phyloP scores from a whole-genome alignment of 2,888 invertebrate genomes.

The Mythimna albipuncta region DNA sequence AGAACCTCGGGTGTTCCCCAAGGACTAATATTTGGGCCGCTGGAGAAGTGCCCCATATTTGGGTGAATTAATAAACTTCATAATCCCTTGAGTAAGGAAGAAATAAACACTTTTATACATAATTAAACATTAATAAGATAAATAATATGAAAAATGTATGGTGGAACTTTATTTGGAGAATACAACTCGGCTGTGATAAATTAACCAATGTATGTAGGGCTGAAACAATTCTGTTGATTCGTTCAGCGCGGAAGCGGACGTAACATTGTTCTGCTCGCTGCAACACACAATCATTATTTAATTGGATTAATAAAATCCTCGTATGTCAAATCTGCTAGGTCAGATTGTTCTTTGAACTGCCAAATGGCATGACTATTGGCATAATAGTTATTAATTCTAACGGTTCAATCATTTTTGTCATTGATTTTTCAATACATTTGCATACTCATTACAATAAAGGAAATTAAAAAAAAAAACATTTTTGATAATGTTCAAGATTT shows the following conservation, averaged over 20 bases:
- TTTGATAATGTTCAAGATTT: background rate
- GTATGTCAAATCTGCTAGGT: conserved; percentile 49
- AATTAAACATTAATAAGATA: background rate
- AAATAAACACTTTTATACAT: background rate
- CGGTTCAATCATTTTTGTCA: conserved; percentile 40
- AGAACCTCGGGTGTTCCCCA: conserved; percentile 9
- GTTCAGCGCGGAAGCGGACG: conserved; percentile 35
- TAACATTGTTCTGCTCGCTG: conserved; percentile 28
- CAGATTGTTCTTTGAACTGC: conserved; percentile 49
- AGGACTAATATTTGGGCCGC: conserved; percentile 12
- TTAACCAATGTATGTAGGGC: background rate
- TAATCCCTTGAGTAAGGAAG: background rate
- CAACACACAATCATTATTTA: conserved; percentile 43
- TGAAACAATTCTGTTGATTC: conserved; percentile 5
- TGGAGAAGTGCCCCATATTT: conserved; percentile 2
- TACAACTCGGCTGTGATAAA: background rate
- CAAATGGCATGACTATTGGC: conserved; percentile 52
- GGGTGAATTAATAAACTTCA: conserved; percentile 2
- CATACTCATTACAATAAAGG: conserved; percentile 10
- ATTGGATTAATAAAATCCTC: conserved; percentile 47
- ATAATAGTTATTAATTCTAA: conserved; percentile 21
- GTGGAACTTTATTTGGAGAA: background rate
- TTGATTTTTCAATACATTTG: conserved; percentile 37
- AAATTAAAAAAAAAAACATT: background rate
- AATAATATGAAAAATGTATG: background rate